Conservation (phyloP, 2,888 invertebrate genomes). For the Rugalucina vietnamica region DNA sequence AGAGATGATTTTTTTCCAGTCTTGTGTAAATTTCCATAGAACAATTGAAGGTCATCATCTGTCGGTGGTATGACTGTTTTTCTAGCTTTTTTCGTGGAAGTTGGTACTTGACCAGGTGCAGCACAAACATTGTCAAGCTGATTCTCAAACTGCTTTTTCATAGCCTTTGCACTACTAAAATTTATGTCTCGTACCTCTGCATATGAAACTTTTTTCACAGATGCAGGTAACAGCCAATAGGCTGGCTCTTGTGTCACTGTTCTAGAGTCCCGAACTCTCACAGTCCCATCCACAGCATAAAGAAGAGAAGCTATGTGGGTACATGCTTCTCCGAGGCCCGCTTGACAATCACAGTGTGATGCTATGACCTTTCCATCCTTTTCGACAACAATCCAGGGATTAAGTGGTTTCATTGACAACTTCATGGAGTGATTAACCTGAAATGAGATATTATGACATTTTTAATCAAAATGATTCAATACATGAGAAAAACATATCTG, state of each 20-base stretch:
- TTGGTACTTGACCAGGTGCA: neutral
- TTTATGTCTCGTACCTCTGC: conserved; percentile 6
- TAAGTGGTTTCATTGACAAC: conserved; percentile 22
- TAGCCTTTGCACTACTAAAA: conserved; percentile 15
- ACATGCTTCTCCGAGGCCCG: conserved; percentile 44
- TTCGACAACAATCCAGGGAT: conserved; percentile 43
- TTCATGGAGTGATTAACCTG: conserved; percentile 35
- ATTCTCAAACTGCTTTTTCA: conserved; percentile 14
- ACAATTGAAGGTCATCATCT: neutral
- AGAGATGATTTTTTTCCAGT: conserved; percentile 3
- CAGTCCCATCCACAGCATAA: conserved; percentile 37
- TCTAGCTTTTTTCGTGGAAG: neutral
- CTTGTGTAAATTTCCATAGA: conserved; percentile 6
- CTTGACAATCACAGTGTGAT: conserved; percentile 49
- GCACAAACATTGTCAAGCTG: neutral
- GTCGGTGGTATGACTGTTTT: neutral
- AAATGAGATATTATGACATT: too few relatives aligned
- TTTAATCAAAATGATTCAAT: too few relatives aligned
- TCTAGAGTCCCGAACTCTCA: conserved; percentile 18
- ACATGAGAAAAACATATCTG: too few relatives aligned
- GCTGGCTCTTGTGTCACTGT: conserved; percentile 46
- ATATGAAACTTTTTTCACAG: conserved; percentile 10
- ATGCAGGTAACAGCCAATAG: conserved; percentile 22
- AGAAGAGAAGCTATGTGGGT: conserved; percentile 40
- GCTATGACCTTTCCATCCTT: conserved; percentile 23